A percentile compares a stretch with the other conserved stretches of the same genome.
These are phyloP conservation scores for Calephelis virginiensis DNA, from an alignment of 1,140 invertebrate species.

Conservation along the genomic window DNA sequence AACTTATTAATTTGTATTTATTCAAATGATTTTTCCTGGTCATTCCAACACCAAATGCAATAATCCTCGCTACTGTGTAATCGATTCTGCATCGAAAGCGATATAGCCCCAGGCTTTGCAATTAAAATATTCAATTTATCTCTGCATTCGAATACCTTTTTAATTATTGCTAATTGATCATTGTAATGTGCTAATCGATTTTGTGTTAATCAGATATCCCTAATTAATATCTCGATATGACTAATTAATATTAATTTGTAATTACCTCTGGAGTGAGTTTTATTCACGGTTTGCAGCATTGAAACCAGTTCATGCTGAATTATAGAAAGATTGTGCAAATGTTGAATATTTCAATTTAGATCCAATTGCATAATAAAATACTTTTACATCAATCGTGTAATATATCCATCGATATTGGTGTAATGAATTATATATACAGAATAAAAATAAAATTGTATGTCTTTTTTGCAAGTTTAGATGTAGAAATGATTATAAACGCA, in stretches of 20 bases:
- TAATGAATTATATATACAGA: no score
- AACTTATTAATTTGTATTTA: no score
- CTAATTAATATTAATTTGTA: slow-evolving; percentile 27
- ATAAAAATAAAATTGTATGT: no score
- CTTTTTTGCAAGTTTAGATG: no score
- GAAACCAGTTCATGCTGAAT: neutral
- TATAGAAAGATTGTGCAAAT: no score
- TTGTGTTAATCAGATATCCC: slow-evolving; percentile 18
- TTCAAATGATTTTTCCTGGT: neutral
- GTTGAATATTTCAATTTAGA: no score
- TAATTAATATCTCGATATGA: slow-evolving; percentile 17
- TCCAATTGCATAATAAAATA: no score
- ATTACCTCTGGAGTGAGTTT: slow-evolving; percentile 15
- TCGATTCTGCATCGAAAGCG: slow-evolving; percentile 39
- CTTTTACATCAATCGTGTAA: no score
- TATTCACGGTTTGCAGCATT: neutral
- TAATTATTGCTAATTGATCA: slow-evolving; percentile 34
- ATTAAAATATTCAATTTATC: slow-evolving; percentile 48
- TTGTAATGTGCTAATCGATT: slow-evolving; percentile 23
- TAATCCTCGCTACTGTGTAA: neutral
- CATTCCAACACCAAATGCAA: neutral
- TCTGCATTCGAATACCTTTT: slow-evolving; percentile 22
- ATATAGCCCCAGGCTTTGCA: slow-evolving; percentile 30
- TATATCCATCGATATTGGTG: no score
- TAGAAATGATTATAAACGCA: no score